Percentiles rank a stretch among this genome's conserved stretches.
phyloP scores from a whole-genome alignment of 2,113 vertebrate species.

The Casuarius casuarius region DNA sequence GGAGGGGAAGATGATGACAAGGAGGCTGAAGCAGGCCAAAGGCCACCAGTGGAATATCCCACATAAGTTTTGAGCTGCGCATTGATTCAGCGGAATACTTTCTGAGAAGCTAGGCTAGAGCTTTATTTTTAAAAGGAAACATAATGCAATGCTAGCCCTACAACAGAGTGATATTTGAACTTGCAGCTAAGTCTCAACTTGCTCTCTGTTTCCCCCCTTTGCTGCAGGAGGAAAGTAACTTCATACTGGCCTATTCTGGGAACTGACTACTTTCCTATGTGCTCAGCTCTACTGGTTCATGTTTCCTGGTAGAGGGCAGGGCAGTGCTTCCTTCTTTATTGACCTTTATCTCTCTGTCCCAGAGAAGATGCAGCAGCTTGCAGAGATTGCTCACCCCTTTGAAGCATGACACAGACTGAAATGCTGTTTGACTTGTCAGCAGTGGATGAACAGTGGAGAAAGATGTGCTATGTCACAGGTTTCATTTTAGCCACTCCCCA shows the following conservation, averaged over 20 bases:
- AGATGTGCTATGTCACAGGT: too few species aligned
- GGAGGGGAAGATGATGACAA: background rate
- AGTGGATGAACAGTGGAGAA: too few species aligned
- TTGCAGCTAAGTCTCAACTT: background rate
- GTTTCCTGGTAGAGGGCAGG: background rate
- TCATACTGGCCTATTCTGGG: background rate
- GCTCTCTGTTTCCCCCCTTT: background rate
- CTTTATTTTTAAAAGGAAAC: background rate
- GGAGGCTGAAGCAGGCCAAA: background rate
- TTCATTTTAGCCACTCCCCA: too few species aligned
- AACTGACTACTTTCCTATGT: background rate
- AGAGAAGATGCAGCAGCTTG: background rate
- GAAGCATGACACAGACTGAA: fast-evolving
- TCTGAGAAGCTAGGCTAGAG: background rate
- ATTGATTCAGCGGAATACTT: background rate
- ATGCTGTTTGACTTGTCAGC: background rate
- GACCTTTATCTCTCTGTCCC: background rate
- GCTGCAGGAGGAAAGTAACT: background rate
- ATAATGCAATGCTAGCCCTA: background rate
- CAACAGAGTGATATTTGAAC: background rate
- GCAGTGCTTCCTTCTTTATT: fast-evolving
- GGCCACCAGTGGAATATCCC: background rate
- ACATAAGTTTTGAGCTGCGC: too few species aligned
- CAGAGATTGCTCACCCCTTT: background rate
- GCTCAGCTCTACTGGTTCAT: background rate